Evolutionary conservation across 2,113 vertebrate genomes (phyloP).

Genomic region (Pitta sordida): DNA sequence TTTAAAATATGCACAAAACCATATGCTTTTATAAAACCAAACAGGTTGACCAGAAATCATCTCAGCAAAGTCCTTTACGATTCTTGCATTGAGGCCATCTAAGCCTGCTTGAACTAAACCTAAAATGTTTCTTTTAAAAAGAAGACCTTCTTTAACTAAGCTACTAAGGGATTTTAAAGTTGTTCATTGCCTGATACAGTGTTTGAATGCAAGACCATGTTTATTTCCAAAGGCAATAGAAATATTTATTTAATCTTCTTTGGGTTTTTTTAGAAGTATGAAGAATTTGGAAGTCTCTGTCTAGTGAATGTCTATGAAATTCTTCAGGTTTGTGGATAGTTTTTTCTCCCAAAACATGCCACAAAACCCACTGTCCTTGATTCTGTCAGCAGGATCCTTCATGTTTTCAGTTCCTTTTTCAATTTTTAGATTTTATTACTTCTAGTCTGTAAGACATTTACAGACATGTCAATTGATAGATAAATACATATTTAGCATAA

Average conservation of each 20-base stretch:
- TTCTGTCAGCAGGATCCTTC: neutral
- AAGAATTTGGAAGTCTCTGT: neutral
- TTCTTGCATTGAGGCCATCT: neutral
- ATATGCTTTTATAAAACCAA: neutral
- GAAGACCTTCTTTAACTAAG: neutral
- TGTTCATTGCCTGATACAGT: neutral
- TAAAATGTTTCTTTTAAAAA: neutral
- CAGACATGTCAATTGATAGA: neutral
- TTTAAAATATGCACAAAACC: neutral
- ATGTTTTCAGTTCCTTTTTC: neutral
- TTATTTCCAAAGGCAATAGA: neutral
- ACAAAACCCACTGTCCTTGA: neutral
- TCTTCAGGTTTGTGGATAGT: neutral
- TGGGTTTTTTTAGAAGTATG: neutral
- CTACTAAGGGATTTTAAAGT: neutral
- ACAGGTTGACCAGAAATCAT: neutral
- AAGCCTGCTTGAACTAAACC: neutral
- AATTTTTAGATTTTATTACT: neutral
- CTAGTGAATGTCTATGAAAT: neutral
- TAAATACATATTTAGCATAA: neutral
- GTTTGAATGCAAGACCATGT: neutral
- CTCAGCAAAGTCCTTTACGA: neutral
- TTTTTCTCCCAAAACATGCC: neutral
- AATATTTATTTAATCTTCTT: neutral
- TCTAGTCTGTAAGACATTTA: neutral